Base-by-base conservation (phyloP, 2,113 vertebrate species). In the Vidua macroura region DNA sequence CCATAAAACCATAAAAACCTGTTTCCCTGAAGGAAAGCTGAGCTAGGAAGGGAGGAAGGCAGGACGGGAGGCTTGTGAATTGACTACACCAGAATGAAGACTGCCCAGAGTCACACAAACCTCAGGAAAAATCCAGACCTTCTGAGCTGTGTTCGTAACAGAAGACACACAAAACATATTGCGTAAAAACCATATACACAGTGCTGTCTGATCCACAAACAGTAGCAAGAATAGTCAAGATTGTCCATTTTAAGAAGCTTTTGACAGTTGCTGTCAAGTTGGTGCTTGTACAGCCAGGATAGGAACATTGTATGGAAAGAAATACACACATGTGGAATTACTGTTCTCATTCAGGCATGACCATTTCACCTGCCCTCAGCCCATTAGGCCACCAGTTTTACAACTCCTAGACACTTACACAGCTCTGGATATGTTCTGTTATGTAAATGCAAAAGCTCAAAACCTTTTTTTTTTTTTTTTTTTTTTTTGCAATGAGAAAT, bases 401-500 rank as follows among this genome's bases (percentile, higher is more conserved):
- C 39, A 80, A 3, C 8, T 93, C 15, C 19, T 56, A 55, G 83
- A 28, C 24, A 31, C n/a, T 62, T 83, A 70, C 59, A 83, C 27
- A 80, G 20, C 41, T 80, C 58, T 30, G 19, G 33, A 63, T 30
- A 30, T 60, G 8, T 53, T 92, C 19, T 92, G 18, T 24, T 86
- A 66, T 9, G 31, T 13, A 87, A 76, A 72, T 79, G 24, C 10
- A 68, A 72, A 81, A 41, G 2, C 2, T 35, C 35, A 35, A 35
- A 35, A 35, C 2, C 11, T 7, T 21, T 11, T 20, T 66, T 49
- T 31, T 7, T 16, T 8, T 20, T 64, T 49, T 31, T 37, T 60
- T 48, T 33, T 31, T 31, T 68, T 55, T 58, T 4, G 3, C 13
- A 15, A 24, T 5, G 20, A 0, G 0, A 62, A 93, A 76, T 11